Evolutionary conservation across 2,888 invertebrate species (phyloP).

Genomic region (Nemapogon koenigi): DNA sequence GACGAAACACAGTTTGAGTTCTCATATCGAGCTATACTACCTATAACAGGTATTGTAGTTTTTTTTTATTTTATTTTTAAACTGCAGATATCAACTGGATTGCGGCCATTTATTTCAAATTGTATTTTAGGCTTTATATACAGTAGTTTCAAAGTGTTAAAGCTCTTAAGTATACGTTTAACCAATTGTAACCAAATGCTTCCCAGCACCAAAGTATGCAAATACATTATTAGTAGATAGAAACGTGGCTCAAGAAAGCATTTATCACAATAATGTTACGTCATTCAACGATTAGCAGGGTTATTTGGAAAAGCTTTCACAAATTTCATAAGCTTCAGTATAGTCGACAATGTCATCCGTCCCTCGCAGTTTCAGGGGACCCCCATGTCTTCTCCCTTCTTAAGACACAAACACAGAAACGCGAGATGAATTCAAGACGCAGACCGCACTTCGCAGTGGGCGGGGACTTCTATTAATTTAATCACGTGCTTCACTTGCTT

Average conservation of each 20-base stretch:
- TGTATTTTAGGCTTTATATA: too few species aligned
- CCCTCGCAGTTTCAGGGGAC: not conserved
- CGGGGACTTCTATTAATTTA: not conserved
- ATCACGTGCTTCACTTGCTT: not conserved
- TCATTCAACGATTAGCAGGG: conserved; percentile 20
- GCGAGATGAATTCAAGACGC: conserved; percentile 8
- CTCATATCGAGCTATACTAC: too few species aligned
- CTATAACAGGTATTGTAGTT: too few species aligned
- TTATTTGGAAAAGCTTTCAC: conserved; percentile 21
- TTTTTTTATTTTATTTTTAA: too few species aligned
- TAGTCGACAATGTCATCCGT: conserved; percentile 1
- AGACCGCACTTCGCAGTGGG: not conserved
- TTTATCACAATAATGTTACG: conserved; percentile 17
- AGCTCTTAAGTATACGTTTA: too few species aligned
- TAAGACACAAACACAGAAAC: conserved; percentile 5
- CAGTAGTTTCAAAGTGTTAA: too few species aligned
- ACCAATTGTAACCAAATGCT: not conserved
- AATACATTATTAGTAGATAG: not conserved
- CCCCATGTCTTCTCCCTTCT: not conserved
- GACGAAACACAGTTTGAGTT: too few species aligned
- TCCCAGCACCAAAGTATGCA: not conserved
- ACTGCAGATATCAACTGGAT: too few species aligned
- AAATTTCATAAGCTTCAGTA: conserved; percentile 13
- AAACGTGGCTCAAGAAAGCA: conserved; percentile 6
- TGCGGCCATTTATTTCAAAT: too few species aligned